Base-by-base conservation (phyloP, 2,113 vertebrate species). In the Callospermophilus lateralis region DNA sequence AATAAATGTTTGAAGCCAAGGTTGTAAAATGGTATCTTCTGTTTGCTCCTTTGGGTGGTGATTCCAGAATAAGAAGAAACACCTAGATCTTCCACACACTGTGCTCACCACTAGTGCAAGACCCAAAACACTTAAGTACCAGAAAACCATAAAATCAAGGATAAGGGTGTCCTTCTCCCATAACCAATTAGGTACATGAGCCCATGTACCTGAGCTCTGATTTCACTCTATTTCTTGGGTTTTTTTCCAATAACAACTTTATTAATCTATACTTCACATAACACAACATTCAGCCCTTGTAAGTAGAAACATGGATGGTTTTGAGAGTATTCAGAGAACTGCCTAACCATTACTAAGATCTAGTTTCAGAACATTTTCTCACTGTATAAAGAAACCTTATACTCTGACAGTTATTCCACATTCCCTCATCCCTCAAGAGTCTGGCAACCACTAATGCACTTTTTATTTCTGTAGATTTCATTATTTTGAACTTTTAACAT, bases 351-450 rank as follows among this genome's bases (percentile, higher is more conserved):
- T 24, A 83, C 34, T 37, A 78, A 0, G 55, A 74, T 7, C 55
- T 88, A 68, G 84, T 84, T 88, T 95, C 65, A 84, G 45, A 68
- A 90, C 15, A 88, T 53, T 58, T 92, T 48, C 61, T 61, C 65
- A 90, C 13, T n/a, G 32, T 67, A 19, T 13, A 53, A 92, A 53
- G 9, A 61, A 61, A 42, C 51, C 4, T 12, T 67, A 30, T 22
- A 48, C 5, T 34, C 20, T 63, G 19, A 80, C 12, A 37, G 51
- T 24, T 61, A 96, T 42, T 77, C 20, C n/a, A 51, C 45, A 67
- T 48, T 45, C 37, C 68, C 30, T 83, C 20, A 90, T 70, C 51
- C 32, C 30, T 58, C 39, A 15, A 84, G 22, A 39, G 24, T 81
- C 80, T 73, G n/a, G 58, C 12, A 73, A 73, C 26, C 16, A 83